A percentile compares a stretch with the other conserved stretches of the same genome.
These are phyloP conservation scores for Zelleria hepariella DNA, from an alignment of 2,888 invertebrate genomes.

Conservation along the genomic window DNA sequence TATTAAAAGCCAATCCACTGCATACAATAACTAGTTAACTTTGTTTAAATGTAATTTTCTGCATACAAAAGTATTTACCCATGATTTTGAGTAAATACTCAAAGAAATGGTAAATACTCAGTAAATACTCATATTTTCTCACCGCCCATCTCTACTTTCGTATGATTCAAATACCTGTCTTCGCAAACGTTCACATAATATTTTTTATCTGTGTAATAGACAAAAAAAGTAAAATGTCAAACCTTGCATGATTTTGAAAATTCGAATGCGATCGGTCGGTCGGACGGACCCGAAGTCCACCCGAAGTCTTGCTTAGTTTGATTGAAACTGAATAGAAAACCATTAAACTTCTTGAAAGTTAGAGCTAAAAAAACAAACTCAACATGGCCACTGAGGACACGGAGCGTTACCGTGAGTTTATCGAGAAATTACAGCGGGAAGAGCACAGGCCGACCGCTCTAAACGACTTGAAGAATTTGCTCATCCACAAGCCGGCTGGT, in stretches of 20 bases:
- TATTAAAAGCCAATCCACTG: no score
- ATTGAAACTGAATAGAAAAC: no score
- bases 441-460: conserved; percentile 39
- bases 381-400: conserved; percentile 17
- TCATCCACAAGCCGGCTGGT: conserved; percentile 35
- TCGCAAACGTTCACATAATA: background rate
- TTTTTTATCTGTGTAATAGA: no score
- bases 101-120: no score
- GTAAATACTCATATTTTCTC: no score
- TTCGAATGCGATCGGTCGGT: background rate
- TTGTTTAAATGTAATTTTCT: no score
- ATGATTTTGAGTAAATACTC: background rate
- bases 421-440: conserved; percentile 37
- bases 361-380: background rate
- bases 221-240: background rate
- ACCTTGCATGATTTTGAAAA: background rate
- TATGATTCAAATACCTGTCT: background rate
- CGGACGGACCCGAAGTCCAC: no score
- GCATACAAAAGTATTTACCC: no score
- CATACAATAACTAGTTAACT: no score
- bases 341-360: background rate
- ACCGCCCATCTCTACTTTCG: background rate
- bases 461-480: conserved; percentile 48
- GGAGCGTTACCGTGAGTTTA: conserved; percentile 35
- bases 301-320: no score